These are phyloP conservation scores for Tenebrio molitor DNA, from an alignment of 1,140 invertebrate genomes.

Conservation along the genomic window DNA sequence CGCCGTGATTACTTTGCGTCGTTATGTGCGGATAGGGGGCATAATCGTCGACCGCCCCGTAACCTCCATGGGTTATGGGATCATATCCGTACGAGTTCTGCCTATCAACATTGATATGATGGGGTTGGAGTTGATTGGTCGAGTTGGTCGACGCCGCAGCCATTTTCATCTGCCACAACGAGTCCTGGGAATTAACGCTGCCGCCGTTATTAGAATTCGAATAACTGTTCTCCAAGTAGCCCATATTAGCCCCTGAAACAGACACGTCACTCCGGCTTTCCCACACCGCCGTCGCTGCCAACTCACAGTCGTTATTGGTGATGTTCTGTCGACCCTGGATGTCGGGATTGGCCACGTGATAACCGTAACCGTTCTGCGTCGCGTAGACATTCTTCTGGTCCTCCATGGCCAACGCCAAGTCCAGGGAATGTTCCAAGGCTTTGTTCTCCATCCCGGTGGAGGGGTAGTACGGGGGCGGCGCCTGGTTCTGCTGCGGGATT, in stretches of 20 bases:
- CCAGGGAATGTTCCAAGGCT: conserved; percentile 88
- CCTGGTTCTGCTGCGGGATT: conserved; percentile 83
- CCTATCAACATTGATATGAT: conserved; percentile 72
- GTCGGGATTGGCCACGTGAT: conserved; percentile 74
- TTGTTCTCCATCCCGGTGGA: conserved; percentile 91
- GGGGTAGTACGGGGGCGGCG: conserved; percentile 87
- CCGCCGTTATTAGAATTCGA: conserved; percentile 93
- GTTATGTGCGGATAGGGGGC: conserved; percentile 84
- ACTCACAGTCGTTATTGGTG: conserved; percentile 80
- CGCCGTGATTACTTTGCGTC: conserved; percentile 72
- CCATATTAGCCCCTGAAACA: conserved; percentile 83
- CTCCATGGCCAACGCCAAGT: conserved; percentile 83
- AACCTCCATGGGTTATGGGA: conserved; percentile 82
- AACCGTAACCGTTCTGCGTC: conserved; percentile 86
- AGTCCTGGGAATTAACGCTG: conserved; percentile 94
- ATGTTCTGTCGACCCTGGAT: conserved; percentile 72
- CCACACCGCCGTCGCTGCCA: neutral
- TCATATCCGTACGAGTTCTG: conserved; percentile 81
- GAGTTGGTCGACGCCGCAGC: conserved; percentile 76
- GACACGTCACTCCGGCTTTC: neutral
- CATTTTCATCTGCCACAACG: conserved; percentile 94
- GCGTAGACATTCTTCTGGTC: conserved; percentile 87
- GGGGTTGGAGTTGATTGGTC: conserved; percentile 69
- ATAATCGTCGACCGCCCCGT: conserved; percentile 88
- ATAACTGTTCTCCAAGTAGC: conserved; percentile 92